Evolutionary conservation across 2,888 invertebrate species (phyloP), one percentile per base, ranked within the genome.

Genomic region (Xylocampa areola): DNA sequence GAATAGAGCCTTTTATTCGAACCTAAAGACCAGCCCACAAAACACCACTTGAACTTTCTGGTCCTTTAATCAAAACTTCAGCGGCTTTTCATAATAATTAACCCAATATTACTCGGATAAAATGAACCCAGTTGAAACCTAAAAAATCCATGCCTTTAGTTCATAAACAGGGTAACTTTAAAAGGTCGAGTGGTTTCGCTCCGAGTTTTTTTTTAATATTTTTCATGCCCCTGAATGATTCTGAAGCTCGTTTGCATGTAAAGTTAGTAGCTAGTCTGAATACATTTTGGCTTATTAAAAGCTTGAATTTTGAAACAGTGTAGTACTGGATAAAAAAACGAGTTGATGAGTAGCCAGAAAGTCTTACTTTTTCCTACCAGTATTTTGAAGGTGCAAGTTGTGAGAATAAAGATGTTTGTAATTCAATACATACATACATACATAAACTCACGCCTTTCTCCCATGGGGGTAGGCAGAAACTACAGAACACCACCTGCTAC

Each of bases 1-100:
- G n/a, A n/a, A 39, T 5, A 35, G 11, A 6, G 1, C 13, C 4
- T 4, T 10, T 1, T 3, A n/a, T 10, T 5, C n/a, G n/a, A 7
- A 27, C 32, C 23, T 1, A 47, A 68, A 36, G 37, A 68, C 41
- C 45, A 33, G 14, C 41, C 27, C 10, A 2, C 7, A 29, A 40
- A 41, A 51, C 55, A 29, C 7, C 13, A 25, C n/a, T 7, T 11
- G 33, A 49, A 65, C 35, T 55, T 55, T 32, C 17, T 7, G 14
- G 0, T 29, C 29, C 21, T 70, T 70, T 65, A 66, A 66, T 66
- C 65, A 65, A 65, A 66, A 70, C 45, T 66, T 70, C 33, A 13
- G 13, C 23, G 29, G 37, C 71, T 65, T 49, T 65, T 70, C 17
- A 55, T 51, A 36, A 52, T 71, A 74, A 72, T 67, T 57, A 73